Evolutionary conservation across 2,113 vertebrate genomes (phyloP), one percentile per base, ranked within the genome.

Genomic region (Takifugu bimaculatus): DNA sequence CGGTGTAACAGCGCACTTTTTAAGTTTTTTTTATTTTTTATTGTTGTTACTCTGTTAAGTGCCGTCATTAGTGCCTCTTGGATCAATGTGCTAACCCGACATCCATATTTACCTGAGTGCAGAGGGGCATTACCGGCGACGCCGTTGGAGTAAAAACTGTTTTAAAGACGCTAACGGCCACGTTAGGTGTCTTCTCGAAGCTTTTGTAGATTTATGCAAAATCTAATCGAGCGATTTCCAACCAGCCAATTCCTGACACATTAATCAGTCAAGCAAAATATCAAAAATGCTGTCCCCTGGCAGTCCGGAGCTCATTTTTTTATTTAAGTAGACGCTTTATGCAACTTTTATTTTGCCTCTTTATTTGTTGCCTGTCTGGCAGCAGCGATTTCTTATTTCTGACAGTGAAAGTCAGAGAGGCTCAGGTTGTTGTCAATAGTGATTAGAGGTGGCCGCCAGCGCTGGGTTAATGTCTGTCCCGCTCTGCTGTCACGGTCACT

Each of bases 401-500:
- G 79, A 74, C 72, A 84, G 77, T 82, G 86, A 85, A 90, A 86
- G 87, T 83, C 77, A 88, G 78, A 87, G 83, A 79, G 81, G 84
- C 84, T 88, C 88, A 88, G 85, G 75, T 75, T 85, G 75, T 79
- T 85, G 87, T 89, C 85, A 82, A 88, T 87, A 86, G 77, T 80
- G 77, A 85, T 87, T 85, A 89, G 79, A 81, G 83, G 68, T 85
- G 57, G 70, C 79, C 71, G 62, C 66, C 74, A 75, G 77, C 81
- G 78, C 68, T 62, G 65, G 83, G 74, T 85, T 65, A 80, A 63
- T 73, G 84, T 79, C 70, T 69, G 60, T 71, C 70, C 69, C 26
- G 28, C 65, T 74, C 62, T 67, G 71, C 75, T 74, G 77, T 84
- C 75, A 79, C 75, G 60, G 57, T 72, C 74, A 63, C 67, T 81